These are phyloP conservation scores for Penelope pileata DNA, from an alignment of 2,113 vertebrate species.

Conservation along the genomic window DNA sequence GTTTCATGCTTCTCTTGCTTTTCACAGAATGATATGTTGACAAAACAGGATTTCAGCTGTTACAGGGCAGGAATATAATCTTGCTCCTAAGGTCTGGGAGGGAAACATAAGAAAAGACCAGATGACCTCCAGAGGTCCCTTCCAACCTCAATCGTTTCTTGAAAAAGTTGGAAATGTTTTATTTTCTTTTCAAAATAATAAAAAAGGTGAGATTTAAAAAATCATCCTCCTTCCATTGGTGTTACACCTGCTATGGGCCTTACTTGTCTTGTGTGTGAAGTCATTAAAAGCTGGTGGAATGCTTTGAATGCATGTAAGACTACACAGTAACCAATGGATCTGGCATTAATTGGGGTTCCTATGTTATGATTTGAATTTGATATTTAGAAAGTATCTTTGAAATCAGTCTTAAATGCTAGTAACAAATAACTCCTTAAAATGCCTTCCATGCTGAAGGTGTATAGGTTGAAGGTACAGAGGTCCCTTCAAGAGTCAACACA, in stretches of 20 bases:
- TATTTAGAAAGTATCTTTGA: background rate
- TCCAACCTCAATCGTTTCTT: background rate
- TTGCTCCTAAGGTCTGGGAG: rapidly evolving
- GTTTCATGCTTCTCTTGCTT: background rate
- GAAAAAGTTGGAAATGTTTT: background rate
- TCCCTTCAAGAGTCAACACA: background rate
- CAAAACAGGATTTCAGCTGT: background rate
- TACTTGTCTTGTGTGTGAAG: background rate
- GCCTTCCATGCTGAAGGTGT: background rate
- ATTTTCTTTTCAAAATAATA: background rate
- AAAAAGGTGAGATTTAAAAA: background rate
- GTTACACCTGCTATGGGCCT: background rate
- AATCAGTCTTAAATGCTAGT: background rate
- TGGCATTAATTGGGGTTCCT: background rate
- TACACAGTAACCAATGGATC: background rate
- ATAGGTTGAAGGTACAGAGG: background rate
- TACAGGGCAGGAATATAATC: background rate
- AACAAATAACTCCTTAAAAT: background rate
- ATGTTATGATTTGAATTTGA: background rate
- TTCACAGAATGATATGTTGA: background rate
- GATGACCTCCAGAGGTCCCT: background rate
- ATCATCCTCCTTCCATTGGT: background rate
- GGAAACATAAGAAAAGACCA: background rate
- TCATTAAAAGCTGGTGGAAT: background rate
- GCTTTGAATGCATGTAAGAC: background rate